These are phyloP conservation scores for Hemithea aestivaria DNA, from an alignment of 2,888 invertebrate species.

Conservation along the genomic window DNA sequence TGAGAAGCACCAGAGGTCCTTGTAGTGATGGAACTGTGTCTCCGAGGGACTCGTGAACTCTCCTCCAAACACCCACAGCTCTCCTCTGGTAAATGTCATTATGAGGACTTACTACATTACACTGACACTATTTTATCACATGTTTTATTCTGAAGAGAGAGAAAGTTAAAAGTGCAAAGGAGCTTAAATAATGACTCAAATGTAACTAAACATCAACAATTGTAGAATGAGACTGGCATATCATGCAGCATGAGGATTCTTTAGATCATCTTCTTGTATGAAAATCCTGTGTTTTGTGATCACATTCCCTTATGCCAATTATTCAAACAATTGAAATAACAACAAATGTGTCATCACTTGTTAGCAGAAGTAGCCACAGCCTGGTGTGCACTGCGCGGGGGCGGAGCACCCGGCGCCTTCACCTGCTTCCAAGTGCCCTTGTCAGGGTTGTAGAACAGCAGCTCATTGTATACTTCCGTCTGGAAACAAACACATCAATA, in stretches of 20 bases:
- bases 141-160: no score
- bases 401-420: constrained; percentile 90
- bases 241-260: no score
- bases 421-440: constrained; percentile 89
- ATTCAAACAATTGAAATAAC: background rate
- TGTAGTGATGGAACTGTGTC: constrained; percentile 95
- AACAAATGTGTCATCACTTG: constrained; percentile 52
- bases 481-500: constrained; percentile 50
- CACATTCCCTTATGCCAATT: background rate
- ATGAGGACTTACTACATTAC: no score
- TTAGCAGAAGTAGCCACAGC: constrained; percentile 86
- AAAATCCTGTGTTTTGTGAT: no score
- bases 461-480: constrained; percentile 92
- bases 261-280: no score
- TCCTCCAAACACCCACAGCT: constrained; percentile 91
- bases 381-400: constrained; percentile 94
- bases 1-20: constrained; percentile 93
- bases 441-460: constrained; percentile 88
- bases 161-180: no score
- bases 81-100: constrained; percentile 48
- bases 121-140: no score
- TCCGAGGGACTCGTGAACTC: constrained; percentile 95
- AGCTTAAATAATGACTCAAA: no score
- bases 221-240: no score
- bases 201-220: no score